phyloP scores from a whole-genome alignment of 2,113 vertebrate species.

The Trachemys scripta region DNA sequence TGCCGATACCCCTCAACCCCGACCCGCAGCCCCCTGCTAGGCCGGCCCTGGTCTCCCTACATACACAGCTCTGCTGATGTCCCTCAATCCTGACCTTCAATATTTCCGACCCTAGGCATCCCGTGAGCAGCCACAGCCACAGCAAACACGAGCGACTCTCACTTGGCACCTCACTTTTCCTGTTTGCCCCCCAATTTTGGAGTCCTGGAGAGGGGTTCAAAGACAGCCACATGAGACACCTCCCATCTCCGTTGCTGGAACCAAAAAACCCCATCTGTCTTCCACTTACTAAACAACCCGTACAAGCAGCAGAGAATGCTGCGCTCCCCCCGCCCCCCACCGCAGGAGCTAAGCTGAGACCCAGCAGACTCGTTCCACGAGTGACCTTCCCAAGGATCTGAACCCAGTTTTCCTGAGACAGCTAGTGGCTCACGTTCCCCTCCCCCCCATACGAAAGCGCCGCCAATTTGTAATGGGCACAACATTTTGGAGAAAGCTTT shows the following conservation, averaged over 20 bases:
- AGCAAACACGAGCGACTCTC: not conserved
- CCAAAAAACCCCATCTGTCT: not conserved
- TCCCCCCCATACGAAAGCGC: not conserved
- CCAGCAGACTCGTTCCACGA: not conserved
- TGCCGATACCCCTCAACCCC: too few relatives aligned
- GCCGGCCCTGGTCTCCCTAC: too few relatives aligned
- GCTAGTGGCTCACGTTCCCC: not conserved
- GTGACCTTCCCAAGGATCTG: conserved; percentile 19
- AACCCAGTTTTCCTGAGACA: conserved; percentile 5
- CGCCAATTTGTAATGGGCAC: conserved; percentile 26
- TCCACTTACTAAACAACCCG: not conserved
- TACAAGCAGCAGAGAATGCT: not conserved
- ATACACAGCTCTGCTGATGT: too few relatives aligned
- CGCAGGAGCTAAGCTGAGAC: not conserved
- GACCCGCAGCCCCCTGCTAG: too few relatives aligned
- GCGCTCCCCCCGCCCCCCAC: not conserved
- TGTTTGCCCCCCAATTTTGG: not conserved
- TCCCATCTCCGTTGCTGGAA: not conserved
- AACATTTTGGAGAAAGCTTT: conserved; percentile 42
- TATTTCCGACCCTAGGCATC: not conserved
- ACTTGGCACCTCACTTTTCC: not conserved
- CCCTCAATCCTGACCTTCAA: not conserved
- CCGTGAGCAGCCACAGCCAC: too few relatives aligned
- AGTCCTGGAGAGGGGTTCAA: not conserved
- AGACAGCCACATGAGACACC: not conserved